These are phyloP conservation scores for Ascidia mentula DNA, from an alignment of 23 tunicate species.

Conservation along the genomic window DNA sequence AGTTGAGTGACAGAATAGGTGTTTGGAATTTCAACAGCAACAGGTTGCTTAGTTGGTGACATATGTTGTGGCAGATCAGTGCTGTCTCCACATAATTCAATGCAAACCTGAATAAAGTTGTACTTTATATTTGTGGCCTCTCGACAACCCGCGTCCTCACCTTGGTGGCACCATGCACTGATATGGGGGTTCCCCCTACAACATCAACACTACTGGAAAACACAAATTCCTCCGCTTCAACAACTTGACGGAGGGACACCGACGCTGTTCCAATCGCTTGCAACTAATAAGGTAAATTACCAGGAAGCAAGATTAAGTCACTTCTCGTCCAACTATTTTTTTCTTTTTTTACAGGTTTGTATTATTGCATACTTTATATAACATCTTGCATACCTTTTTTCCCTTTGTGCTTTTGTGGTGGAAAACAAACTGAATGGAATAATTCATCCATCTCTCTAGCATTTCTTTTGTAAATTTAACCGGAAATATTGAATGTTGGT, in stretches of 20 bases:
- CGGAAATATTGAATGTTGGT: conserved; percentile 47
- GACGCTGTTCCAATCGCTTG: not conserved
- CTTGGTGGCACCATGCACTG: not conserved
- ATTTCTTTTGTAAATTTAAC: conserved; percentile 44
- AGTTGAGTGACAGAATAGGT: conserved; percentile 21
- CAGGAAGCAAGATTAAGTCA: too few species aligned
- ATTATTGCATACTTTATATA: too few species aligned
- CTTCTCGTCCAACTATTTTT: too few species aligned
- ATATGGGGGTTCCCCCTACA: not conserved
- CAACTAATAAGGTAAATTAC: too few species aligned
- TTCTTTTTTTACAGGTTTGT: not conserved
- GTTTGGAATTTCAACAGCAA: not conserved
- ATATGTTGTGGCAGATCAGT: conserved; percentile 30
- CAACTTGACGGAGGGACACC: not conserved
- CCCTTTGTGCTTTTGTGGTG: conserved; percentile 54
- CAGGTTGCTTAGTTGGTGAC: conserved; percentile 29
- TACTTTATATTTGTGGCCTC: too few species aligned
- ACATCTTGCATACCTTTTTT: conserved; percentile 56
- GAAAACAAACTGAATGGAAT: conserved; percentile 40
- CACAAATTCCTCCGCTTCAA: not conserved
- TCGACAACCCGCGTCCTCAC: too few species aligned
- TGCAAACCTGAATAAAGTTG: conserved; percentile 21
- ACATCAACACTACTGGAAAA: not conserved
- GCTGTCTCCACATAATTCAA: conserved; percentile 34
- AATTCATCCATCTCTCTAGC: conserved; percentile 44